Percentiles rank a stretch among this genome's conserved stretches.
phyloP scores from a whole-genome alignment of 2,797 vertebrate species.

The Threskiornis aethiopicus region DNA sequence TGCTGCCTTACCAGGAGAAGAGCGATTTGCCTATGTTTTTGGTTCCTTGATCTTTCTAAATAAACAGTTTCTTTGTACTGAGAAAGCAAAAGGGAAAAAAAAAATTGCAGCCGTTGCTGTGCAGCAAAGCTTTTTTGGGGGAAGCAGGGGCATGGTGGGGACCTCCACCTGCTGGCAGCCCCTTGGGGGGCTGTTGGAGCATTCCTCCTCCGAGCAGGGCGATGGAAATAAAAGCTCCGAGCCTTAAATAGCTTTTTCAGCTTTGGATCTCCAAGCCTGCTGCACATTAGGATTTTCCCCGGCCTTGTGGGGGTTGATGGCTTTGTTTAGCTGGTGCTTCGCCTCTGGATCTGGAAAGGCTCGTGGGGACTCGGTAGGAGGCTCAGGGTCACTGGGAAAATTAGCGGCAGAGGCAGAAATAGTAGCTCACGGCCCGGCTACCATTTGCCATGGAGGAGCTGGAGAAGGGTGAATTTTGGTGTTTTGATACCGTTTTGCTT shows the following conservation, averaged over 20 bases:
- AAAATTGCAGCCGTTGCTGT: not conserved
- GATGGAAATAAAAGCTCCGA: not conserved
- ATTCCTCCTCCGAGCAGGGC: not conserved
- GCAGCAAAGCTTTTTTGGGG: not conserved
- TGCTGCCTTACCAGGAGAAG: not conserved
- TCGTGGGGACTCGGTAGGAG: rapidly evolving
- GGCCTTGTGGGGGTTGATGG: rapidly evolving
- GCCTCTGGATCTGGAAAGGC: not conserved
- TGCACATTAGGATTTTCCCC: not conserved
- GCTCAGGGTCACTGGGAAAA: not conserved
- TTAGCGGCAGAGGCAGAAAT: not conserved
- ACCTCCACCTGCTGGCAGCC: not conserved
- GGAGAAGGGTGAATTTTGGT: not conserved
- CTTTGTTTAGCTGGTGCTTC: not conserved
- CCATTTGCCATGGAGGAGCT: rapidly evolving
- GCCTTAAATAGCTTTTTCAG: not conserved
- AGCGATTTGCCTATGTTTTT: not conserved
- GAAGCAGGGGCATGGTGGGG: not conserved
- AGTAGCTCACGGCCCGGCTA: not conserved
- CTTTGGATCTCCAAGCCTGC: not conserved
- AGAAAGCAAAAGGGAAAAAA: not conserved
- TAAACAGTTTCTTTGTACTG: constrained; percentile 18
- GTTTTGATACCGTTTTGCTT: not conserved
- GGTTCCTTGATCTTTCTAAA: constrained; percentile 42
- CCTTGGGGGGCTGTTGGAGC: not conserved